Evolutionary conservation across 2,797 vertebrate species (phyloP).

Genomic region (Syncerus caffer): DNA sequence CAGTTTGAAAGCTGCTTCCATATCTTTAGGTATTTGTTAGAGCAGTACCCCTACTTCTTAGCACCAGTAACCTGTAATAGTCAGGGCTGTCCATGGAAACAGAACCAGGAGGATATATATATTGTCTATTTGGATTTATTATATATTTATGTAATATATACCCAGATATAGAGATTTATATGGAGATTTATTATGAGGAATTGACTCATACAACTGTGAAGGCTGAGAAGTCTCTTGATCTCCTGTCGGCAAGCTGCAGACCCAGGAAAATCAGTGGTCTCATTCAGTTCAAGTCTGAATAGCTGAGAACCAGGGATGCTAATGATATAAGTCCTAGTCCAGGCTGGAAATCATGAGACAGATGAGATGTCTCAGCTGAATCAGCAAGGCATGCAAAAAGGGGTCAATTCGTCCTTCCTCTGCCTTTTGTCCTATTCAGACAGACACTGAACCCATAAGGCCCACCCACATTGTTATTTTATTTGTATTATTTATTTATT

Average conservation of each 20-base stretch:
- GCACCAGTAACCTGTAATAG: neutral
- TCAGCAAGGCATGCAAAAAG: neutral
- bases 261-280: neutral
- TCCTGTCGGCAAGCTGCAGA: neutral
- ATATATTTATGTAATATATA: neutral
- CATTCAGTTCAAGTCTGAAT: neutral
- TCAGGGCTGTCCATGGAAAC: neutral
- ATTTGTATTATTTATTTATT: neutral
- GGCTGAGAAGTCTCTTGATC: neutral
- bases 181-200: neutral
- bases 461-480: neutral
- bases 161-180: neutral
- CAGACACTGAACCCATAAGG: neutral
- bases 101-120: neutral
- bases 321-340: neutral
- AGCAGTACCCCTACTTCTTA: neutral
- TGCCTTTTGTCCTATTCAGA: neutral
- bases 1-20: neutral
- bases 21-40: neutral
- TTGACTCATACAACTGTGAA: neutral
- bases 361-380: neutral
- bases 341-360: neutral
- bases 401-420: neutral
- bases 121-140: neutral
- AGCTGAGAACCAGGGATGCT: neutral